Percentiles rank a stretch among this genome's conserved stretches.
Evolutionary conservation across 2,797 vertebrate species (phyloP).

Genomic region (Melanotaenia maccullochi): DNA sequence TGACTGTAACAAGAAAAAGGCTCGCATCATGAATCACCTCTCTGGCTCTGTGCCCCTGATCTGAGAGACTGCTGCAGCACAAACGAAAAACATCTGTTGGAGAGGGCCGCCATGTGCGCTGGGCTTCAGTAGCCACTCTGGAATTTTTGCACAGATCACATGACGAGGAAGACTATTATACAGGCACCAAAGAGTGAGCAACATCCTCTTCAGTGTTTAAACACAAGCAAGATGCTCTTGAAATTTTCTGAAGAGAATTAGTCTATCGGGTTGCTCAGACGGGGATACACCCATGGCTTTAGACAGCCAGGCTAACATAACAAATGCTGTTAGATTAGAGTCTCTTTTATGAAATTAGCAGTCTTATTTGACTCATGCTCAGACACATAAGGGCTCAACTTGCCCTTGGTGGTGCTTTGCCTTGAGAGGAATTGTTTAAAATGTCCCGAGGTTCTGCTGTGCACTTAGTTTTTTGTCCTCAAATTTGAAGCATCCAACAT

Average conservation of each 20-base stretch:
- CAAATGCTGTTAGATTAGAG: slow-evolving; percentile 30
- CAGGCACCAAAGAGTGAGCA: slow-evolving; percentile 51
- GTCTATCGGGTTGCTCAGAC: slow-evolving; percentile 10
- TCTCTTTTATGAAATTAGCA: slow-evolving; percentile 38
- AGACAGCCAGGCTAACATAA: slow-evolving; percentile 25
- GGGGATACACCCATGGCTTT: slow-evolving; percentile 47
- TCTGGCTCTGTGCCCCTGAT: slow-evolving; percentile 74
- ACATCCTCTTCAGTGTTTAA: slow-evolving; percentile 53
- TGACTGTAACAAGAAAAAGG: slow-evolving; percentile 73
- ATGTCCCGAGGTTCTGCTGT: slow-evolving; percentile 28
- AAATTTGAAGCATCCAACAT: slow-evolving; percentile 24
- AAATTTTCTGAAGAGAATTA: slow-evolving; percentile 15
- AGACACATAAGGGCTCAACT: slow-evolving; percentile 19
- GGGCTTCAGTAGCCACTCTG: slow-evolving; percentile 73
- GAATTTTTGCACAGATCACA: slow-evolving; percentile 79
- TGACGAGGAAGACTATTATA: slow-evolving; percentile 69
- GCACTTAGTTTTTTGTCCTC: slow-evolving; percentile 9
- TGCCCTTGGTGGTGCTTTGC: slow-evolving; percentile 20
- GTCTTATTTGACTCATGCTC: slow-evolving; percentile 28
- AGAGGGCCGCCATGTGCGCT: slow-evolving; percentile 75
- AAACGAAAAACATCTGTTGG: slow-evolving; percentile 87
- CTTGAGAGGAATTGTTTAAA: slow-evolving; percentile 49
- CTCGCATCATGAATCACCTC: slow-evolving; percentile 83
- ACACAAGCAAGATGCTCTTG: slow-evolving; percentile 49
- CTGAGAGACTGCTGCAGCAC: slow-evolving; percentile 71